Evolutionary conservation across 2,797 vertebrate species (phyloP).

Genomic region (Falco naumanni): DNA sequence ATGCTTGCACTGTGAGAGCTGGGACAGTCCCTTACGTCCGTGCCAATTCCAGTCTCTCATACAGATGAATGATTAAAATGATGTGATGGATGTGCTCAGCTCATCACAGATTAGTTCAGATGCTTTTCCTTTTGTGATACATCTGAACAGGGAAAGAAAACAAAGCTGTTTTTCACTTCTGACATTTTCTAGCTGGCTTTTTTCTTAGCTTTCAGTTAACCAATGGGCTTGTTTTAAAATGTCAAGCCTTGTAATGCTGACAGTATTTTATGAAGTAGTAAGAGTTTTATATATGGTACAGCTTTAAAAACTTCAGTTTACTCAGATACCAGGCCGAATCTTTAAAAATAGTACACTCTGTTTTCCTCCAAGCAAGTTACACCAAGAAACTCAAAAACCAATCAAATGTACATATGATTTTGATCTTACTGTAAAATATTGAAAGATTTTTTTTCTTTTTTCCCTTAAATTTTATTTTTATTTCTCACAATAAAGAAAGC

Average conservation of each 20-base stretch:
- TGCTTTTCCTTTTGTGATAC: constrained; percentile 27
- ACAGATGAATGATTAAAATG: background rate
- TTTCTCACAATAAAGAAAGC: background rate
- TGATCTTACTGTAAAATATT: background rate
- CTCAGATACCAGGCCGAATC: background rate
- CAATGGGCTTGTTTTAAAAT: constrained; percentile 26
- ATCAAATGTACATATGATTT: background rate
- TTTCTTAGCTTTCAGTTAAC: background rate
- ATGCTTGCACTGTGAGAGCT: background rate
- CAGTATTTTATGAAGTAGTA: background rate
- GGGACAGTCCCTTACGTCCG: background rate
- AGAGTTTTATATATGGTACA: background rate
- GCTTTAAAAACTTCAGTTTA: background rate
- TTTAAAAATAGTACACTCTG: background rate
- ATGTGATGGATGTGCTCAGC: background rate
- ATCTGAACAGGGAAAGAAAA: constrained; percentile 31
- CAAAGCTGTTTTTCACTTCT: constrained; percentile 49
- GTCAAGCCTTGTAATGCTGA: background rate
- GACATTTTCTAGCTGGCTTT: background rate
- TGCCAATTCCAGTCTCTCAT: constrained; percentile 1
- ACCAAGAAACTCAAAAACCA: background rate
- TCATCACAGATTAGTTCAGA: constrained; percentile 9
- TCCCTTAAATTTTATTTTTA: background rate
- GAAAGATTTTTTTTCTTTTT: background rate
- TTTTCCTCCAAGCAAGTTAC: background rate